Evolutionary conservation across 2,113 vertebrate genomes (phyloP).

Genomic region (Albula goreensis): DNA sequence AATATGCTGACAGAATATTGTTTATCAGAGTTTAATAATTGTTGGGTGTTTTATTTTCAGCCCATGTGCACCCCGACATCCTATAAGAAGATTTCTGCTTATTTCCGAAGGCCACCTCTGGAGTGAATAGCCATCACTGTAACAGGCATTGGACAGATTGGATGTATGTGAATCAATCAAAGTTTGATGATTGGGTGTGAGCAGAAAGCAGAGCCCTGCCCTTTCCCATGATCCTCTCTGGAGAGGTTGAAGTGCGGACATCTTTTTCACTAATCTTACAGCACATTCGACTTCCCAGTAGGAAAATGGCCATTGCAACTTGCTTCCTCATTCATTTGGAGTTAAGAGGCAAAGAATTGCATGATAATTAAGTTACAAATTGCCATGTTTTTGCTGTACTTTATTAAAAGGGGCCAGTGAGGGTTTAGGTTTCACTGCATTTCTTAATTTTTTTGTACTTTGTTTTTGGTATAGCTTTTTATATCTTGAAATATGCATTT

Average conservation of each 20-base stretch:
- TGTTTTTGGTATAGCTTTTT: conserved; percentile 22
- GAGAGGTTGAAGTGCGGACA: too few species aligned
- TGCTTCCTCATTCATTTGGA: too few species aligned
- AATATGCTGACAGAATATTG: too few species aligned
- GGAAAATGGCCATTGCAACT: too few species aligned
- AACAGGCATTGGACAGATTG: not conserved
- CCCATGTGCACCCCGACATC: conserved; percentile 66
- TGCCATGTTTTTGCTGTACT: too few species aligned
- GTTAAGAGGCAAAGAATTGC: too few species aligned
- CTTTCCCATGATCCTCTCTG: not conserved
- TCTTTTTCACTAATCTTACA: too few species aligned
- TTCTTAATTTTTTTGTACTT: not conserved
- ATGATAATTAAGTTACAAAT: too few species aligned
- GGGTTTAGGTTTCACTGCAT: not conserved
- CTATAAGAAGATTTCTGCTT: conserved; percentile 91
- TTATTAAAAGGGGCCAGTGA: too few species aligned
- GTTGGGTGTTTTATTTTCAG: conserved; percentile 51
- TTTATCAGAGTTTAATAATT: not conserved
- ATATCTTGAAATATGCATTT: not conserved
- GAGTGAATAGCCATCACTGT: conserved; percentile 45
- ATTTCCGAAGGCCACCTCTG: conserved; percentile 78
- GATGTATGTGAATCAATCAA: not conserved
- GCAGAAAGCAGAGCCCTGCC: not conserved
- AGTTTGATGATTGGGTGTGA: not conserved
- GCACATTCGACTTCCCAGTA: too few species aligned